A percentile compares a stretch with the other conserved stretches of the same genome.
phyloP scores from a whole-genome alignment of 2,797 vertebrate genomes.

The Urophycis tenuis region DNA sequence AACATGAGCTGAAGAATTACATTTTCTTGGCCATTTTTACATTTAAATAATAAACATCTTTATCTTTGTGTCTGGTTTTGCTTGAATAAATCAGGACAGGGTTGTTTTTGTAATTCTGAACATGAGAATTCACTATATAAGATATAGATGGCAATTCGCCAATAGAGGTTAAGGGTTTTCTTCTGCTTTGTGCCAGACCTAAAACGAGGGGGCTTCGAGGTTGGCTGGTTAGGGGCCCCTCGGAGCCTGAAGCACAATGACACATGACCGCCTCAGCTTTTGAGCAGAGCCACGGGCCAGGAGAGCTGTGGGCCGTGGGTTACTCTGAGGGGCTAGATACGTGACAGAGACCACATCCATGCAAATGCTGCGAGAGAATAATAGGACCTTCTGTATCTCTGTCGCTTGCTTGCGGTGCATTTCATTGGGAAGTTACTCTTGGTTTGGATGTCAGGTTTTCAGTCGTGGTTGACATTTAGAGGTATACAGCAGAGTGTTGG shows the following conservation, averaged over 20 bases:
- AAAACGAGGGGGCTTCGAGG: slow-evolving; percentile 57
- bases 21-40: slow-evolving; percentile 1
- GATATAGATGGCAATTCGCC: slow-evolving; percentile 30
- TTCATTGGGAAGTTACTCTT: slow-evolving; percentile 40
- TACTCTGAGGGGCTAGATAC: slow-evolving; percentile 52
- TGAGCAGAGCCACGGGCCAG: slow-evolving; percentile 34
- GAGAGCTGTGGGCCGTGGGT: slow-evolving; percentile 29
- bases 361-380: slow-evolving; percentile 45
- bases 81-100: background rate
- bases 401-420: slow-evolving; percentile 46
- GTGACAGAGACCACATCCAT: slow-evolving; percentile 57
- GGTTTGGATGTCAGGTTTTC: slow-evolving; percentile 45
- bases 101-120: background rate
- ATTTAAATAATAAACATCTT: background rate
- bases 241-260: slow-evolving; percentile 52
- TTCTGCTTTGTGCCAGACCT: slow-evolving; percentile 44
- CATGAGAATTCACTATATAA: background rate
- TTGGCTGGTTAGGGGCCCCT: slow-evolving; percentile 57
- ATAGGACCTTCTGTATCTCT: slow-evolving; percentile 43
- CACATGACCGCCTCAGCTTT: slow-evolving; percentile 45
- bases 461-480: slow-evolving; percentile 52
- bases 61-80: background rate
- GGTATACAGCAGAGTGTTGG: slow-evolving; percentile 33
- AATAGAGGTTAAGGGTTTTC: slow-evolving; percentile 51
- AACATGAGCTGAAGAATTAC: background rate